Conservation (phyloP, 64 coral and sea anemone species). For the Hydrozoanthus tunicans region DNA sequence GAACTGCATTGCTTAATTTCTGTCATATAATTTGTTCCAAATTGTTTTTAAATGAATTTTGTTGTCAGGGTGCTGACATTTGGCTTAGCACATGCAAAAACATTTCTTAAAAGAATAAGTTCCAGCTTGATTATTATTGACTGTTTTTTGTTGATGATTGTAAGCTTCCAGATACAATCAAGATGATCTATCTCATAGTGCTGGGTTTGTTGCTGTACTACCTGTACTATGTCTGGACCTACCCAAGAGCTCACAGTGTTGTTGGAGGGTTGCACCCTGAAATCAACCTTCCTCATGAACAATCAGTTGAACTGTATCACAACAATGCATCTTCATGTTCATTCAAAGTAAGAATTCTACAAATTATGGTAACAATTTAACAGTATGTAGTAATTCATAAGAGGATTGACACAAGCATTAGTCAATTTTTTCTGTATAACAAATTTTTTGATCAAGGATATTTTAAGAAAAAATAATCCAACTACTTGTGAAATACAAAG, state of each 20-base stretch:
- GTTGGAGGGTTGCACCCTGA: conserved; percentile 39
- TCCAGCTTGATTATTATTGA: no score
- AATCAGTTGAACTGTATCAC: conserved; percentile 40
- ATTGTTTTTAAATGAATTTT: no score
- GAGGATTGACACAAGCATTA: no score
- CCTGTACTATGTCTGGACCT: conserved; percentile 34
- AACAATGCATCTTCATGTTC: conserved; percentile 29
- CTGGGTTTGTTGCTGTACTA: conserved; percentile 29
- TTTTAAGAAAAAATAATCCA: no score
- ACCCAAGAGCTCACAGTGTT: conserved; percentile 28
- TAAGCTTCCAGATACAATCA: conserved; percentile 7
- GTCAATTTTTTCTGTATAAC: no score
- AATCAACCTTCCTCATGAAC: conserved; percentile 44
- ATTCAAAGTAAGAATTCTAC: conserved; percentile 4
- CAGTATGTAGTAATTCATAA: neutral
- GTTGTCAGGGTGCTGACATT: no score
- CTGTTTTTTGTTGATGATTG: neutral
- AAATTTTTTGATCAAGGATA: no score
- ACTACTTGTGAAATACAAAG: no score
- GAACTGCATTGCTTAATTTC: no score
- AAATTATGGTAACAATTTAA: neutral
- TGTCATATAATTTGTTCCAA: no score
- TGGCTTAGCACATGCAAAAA: no score
- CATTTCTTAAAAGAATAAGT: no score
- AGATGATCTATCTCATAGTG: conserved; percentile 12